Percentiles rank a stretch among this genome's conserved stretches.
phyloP scores from a whole-genome alignment of 1,140 invertebrate species.

The Brachystomella parvula region DNA sequence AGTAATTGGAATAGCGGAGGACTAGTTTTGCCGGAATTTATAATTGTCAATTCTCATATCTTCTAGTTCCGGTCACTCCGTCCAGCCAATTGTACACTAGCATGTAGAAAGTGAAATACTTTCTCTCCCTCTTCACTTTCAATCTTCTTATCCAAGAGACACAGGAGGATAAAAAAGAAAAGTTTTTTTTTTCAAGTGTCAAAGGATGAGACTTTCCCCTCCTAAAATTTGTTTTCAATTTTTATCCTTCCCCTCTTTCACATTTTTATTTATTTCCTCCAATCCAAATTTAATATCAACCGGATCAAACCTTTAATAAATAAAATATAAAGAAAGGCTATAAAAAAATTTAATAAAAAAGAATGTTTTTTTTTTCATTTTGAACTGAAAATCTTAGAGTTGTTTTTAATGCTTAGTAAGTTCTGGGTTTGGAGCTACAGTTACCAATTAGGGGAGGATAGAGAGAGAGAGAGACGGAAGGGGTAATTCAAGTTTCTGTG shows the following conservation, averaged over 20 bases:
- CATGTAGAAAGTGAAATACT: background rate
- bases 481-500: background rate
- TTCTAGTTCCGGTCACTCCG: constrained; percentile 9
- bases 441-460: background rate
- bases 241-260: constrained; percentile 20
- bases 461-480: too few relatives aligned
- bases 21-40: too few relatives aligned
- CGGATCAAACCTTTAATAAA: background rate
- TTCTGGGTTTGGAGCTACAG: too few relatives aligned
- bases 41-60: too few relatives aligned
- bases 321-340: background rate
- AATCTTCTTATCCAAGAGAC: background rate
- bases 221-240: constrained; percentile 35
- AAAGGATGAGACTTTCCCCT: constrained; percentile 10
- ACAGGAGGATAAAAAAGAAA: constrained; percentile 9
- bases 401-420: too few relatives aligned
- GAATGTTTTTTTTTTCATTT: too few relatives aligned
- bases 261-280: constrained; percentile 10
- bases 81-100: background rate
- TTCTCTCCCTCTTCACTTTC: constrained; percentile 13
- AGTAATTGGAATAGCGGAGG: too few relatives aligned
- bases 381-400: too few relatives aligned
- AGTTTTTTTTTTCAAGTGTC: constrained; percentile 25
- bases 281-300: background rate
- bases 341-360: background rate